Base-by-base conservation (phyloP, 2,888 invertebrate genomes). In the Drosophila longiperda region DNA sequence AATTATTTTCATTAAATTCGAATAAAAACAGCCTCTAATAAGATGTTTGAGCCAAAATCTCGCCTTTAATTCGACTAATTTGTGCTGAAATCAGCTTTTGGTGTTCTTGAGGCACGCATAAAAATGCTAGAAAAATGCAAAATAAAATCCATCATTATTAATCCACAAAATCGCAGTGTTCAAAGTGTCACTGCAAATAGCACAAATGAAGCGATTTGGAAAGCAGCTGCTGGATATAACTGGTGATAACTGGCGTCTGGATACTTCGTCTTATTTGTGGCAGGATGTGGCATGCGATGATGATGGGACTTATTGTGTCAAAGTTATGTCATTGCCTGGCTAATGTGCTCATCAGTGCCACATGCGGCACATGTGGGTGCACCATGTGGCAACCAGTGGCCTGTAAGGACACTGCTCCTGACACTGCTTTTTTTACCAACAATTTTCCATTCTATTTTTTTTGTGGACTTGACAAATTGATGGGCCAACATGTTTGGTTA, bases 321-420 rank as follows among this genome's bases (percentile, higher is more conserved):
- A 42, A 52, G 70, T 68, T 63, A 58, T 72, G 63, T 60, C 64
- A 48, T 49, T 72, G 73, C 34, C 53, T 34, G 52, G 66, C 70
- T 70, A 75, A 75, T 75, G 48, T 57, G 70, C 64, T 58, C 71
- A 76, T 76, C 71, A 76, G 40, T 38, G 36, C 23, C 55, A 50
- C 48, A 55, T 53, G 55, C 34, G n/a, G 49, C 12, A 36, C 34
- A 29, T 6, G 48, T n/a, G n/a, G n/a, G 42, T 33, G 61, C 34
- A 20, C 15, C 48, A 58, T 45, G 29, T 64, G 40, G 33, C 65
- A 65, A 20, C 4, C 9, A 29, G 29, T 29, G 29, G n/a, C 5
- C 29, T 32, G 60, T 32, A 26, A 38, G 58, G 32, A 17, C 54
- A 11, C 38, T 26, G 34, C 29, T 50, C 57, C 70, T 63, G n/a